A percentile compares a stretch with the other conserved stretches of the same genome.
These are phyloP conservation scores for Calephelis virginiensis DNA, from an alignment of 1,140 invertebrate species.

Conservation along the genomic window DNA sequence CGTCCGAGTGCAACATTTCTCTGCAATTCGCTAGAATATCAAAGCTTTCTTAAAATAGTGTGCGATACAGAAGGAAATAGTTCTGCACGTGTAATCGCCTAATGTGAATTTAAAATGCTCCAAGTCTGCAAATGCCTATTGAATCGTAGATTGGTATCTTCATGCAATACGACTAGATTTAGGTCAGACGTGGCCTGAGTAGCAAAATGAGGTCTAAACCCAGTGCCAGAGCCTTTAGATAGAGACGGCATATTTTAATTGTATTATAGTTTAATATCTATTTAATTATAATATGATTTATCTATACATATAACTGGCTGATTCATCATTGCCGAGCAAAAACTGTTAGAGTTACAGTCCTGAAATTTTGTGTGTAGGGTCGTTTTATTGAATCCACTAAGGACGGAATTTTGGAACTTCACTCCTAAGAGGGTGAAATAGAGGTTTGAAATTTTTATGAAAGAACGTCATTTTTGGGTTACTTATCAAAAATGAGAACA, in stretches of 20 bases:
- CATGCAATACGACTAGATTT: conserved; percentile 25
- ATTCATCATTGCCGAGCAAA: no score
- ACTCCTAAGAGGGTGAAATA: no score
- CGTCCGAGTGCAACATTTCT: no score
- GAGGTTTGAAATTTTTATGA: no score
- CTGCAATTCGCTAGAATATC: not conserved
- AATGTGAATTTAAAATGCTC: conserved; percentile 13
- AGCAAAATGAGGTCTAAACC: conserved; percentile 31
- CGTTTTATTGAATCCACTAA: no score
- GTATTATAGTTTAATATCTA: conserved; percentile 3
- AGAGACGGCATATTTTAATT: conserved; percentile 17
- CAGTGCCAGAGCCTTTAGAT: conserved; percentile 25
- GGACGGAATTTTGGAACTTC: no score
- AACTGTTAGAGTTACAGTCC: no score
- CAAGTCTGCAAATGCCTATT: conserved; percentile 2
- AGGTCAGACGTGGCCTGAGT: conserved; percentile 42
- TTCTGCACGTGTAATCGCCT: not conserved
- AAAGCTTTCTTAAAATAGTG: not conserved
- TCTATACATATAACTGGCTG: no score
- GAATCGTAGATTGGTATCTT: conserved; percentile 14
- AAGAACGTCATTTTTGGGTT: no score
- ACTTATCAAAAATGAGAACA: no score
- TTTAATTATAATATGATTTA: not conserved
- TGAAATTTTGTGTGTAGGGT: no score
- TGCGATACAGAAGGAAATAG: not conserved